Evolutionary conservation across 2,113 vertebrate species (phyloP).

Genomic region (Salvelinus namaycush): DNA sequence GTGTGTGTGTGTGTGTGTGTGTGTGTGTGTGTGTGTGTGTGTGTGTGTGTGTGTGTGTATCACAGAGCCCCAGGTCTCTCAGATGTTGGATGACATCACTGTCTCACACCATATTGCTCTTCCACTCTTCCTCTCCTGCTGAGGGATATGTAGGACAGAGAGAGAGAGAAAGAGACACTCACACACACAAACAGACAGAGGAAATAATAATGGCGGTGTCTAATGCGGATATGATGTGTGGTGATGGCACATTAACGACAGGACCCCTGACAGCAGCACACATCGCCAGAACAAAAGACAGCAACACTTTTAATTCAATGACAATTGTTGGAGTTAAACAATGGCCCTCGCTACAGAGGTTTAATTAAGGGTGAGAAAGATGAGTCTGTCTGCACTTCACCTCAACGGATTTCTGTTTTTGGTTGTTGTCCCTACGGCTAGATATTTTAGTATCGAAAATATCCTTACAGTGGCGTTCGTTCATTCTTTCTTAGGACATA

Average conservation of each 20-base stretch:
- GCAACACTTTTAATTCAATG: constrained; percentile 72
- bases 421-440: not conserved
- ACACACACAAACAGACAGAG: constrained; percentile 19
- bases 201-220: constrained; percentile 55
- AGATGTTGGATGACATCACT: constrained; percentile 17
- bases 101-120: not conserved
- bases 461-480: not conserved
- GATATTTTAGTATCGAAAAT: not conserved
- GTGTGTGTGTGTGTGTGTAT: not conserved
- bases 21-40: not conserved
- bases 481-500: not conserved
- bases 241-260: constrained; percentile 80
- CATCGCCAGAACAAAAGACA: constrained; percentile 59
- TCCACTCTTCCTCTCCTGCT: constrained; percentile 20
- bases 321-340: constrained; percentile 75
- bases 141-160: constrained; percentile 37
- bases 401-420: not conserved
- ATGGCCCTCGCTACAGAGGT: constrained; percentile 51
- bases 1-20: not conserved
- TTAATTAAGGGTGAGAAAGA: constrained; percentile 70
- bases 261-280: constrained; percentile 69
- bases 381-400: constrained; percentile 39
- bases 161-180: constrained; percentile 1
- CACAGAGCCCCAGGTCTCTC: constrained; percentile 3
- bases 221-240: constrained; percentile 75